phyloP scores from a whole-genome alignment of 2,113 vertebrate genomes.

The Tyto alba region DNA sequence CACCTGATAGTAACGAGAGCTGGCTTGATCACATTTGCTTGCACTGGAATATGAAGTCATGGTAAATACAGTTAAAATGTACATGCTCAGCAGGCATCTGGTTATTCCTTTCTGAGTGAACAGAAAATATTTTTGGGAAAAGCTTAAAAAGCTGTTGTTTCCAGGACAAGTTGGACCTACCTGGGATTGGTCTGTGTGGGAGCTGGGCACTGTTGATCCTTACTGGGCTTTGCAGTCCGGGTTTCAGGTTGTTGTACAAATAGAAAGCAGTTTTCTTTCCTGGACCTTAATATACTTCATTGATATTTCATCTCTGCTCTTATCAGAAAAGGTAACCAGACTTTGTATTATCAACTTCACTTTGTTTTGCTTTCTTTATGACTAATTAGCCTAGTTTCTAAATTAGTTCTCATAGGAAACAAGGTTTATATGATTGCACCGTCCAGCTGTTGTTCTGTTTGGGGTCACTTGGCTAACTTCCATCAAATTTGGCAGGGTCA shows the following conservation, averaged over 20 bases:
- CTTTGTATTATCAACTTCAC: neutral
- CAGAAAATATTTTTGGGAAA: neutral
- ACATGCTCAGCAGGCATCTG: neutral
- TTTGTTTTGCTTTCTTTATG: slow-evolving; percentile 6
- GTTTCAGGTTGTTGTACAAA: neutral
- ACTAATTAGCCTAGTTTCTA: neutral
- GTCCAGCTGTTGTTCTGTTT: neutral
- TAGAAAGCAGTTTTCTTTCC: neutral
- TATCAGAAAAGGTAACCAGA: neutral
- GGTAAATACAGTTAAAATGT: neutral
- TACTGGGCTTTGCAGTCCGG: neutral
- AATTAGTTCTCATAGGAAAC: neutral
- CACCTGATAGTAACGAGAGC: neutral
- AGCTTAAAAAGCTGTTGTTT: neutral
- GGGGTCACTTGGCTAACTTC: neutral
- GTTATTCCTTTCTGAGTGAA: neutral
- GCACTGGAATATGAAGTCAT: neutral
- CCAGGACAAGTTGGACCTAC: neutral
- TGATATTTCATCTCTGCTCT: neutral
- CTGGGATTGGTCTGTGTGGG: neutral
- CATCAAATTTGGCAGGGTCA: neutral
- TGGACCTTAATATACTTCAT: neutral
- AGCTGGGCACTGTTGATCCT: neutral
- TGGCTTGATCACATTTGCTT: neutral
- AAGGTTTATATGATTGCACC: neutral